Conservation (phyloP, 2,888 invertebrate species). For the Mythimna ferrago region DNA sequence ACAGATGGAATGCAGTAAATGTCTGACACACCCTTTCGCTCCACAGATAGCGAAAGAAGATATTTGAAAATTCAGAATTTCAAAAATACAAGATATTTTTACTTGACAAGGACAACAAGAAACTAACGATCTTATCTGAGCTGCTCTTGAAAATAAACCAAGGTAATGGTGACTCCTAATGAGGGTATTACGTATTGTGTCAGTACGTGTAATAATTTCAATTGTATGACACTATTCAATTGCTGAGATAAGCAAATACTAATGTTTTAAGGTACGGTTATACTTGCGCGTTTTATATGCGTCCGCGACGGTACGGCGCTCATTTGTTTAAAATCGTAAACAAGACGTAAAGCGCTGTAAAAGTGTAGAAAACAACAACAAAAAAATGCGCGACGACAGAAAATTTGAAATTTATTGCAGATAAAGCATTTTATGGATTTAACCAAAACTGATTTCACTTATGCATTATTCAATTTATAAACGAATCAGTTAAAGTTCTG, state of each 20-base stretch:
- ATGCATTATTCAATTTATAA: no score
- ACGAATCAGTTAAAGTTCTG: no score
- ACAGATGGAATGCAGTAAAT: no score
- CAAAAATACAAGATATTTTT: no score
- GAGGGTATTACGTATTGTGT: constrained; percentile 5
- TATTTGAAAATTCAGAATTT: no score
- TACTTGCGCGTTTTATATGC: not conserved
- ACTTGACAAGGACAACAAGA: not conserved
- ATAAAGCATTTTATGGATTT: not conserved
- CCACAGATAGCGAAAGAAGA: no score
- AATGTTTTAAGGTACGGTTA: not conserved
- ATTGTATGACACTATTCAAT: not conserved
- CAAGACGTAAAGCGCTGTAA: not conserved
- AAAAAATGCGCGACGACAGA: not conserved
- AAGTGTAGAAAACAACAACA: not conserved
- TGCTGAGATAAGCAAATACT: constrained; percentile 30
- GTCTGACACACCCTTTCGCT: no score
- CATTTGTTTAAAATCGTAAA: not conserved
- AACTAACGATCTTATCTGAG: not conserved
- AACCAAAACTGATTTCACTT: not conserved
- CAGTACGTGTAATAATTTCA: constrained; percentile 5
- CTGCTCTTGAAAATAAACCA: constrained; percentile 26
- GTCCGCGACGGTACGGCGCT: no score
- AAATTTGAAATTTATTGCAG: not conserved
- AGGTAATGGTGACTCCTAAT: constrained; percentile 35